These are phyloP conservation scores for Eumerus sabulonum DNA, from an alignment of 2,888 invertebrate species.

Conservation along the genomic window DNA sequence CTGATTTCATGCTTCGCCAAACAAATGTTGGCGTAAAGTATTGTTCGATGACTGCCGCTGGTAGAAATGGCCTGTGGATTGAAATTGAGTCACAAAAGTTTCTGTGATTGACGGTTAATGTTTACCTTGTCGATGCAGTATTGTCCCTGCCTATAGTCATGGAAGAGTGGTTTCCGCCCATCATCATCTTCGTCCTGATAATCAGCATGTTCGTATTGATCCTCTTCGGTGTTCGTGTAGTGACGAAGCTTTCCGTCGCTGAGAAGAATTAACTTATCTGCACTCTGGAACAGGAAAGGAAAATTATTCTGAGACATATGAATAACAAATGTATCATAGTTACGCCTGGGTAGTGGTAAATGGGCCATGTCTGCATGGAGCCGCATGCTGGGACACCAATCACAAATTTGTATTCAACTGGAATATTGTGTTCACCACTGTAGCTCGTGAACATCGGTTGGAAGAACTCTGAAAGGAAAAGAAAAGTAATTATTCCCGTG, in stretches of 20 bases:
- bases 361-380: constrained; percentile 84
- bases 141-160: constrained; percentile 86
- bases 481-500: too few species aligned
- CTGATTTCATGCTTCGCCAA: constrained; percentile 85
- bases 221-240: constrained; percentile 82
- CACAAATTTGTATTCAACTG: constrained; percentile 82
- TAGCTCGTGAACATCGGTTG: constrained; percentile 84
- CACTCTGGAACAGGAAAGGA: constrained; percentile 79
- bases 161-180: constrained; percentile 80
- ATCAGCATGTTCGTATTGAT: constrained; percentile 72
- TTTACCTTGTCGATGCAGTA: constrained; percentile 90
- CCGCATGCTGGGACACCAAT: constrained; percentile 86
- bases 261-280: constrained; percentile 82
- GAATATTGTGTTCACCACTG: constrained; percentile 81
- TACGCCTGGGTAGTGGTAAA: constrained; percentile 81
- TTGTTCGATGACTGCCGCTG: constrained; percentile 78
- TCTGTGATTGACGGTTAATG: background rate
- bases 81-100: background rate
- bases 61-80: constrained; percentile 74
- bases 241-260: constrained; percentile 87
- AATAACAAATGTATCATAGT: constrained; percentile 3
- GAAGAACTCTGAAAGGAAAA: constrained; percentile 73
- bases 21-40: constrained; percentile 87
- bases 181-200: constrained; percentile 79
- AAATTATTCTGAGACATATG: constrained; percentile 78